Conservation (phyloP, 1,140 invertebrate species). For the Helicoverpa armigera region DNA sequence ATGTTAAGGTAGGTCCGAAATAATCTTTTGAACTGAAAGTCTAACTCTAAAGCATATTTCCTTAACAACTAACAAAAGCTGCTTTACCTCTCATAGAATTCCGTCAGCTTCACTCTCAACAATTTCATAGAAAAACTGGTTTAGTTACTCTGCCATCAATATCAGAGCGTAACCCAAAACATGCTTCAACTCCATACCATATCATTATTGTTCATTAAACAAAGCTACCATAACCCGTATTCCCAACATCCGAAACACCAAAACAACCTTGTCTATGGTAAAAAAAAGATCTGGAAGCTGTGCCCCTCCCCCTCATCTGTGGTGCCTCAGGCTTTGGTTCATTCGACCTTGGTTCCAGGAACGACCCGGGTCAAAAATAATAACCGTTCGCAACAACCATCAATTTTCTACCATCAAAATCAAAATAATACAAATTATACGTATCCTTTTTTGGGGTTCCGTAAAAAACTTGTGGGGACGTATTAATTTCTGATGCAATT, state of each 20-base stretch:
- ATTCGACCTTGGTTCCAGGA: constrained; percentile 70
- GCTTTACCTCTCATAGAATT: background rate
- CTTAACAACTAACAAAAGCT: background rate
- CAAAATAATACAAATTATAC: constrained; percentile 76
- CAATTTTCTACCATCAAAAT: constrained; percentile 74
- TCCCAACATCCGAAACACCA: constrained; percentile 37
- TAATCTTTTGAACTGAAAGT: background rate
- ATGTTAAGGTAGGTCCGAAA: constrained; percentile 17
- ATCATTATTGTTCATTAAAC: constrained; percentile 51
- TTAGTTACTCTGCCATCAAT: constrained; percentile 24
- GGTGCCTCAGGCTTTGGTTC: constrained; percentile 56
- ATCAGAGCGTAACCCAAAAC: constrained; percentile 29
- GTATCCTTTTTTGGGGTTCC: constrained; percentile 55
- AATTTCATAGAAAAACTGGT: constrained; percentile 31
- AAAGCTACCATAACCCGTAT: constrained; percentile 48
- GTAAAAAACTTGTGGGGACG: constrained; percentile 6
- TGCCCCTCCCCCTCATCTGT: constrained; percentile 68
- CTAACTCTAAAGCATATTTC: background rate
- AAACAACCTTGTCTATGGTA: constrained; percentile 58
- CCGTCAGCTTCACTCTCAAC: background rate
- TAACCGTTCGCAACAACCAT: constrained; percentile 58
- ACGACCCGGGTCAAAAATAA: constrained; percentile 67
- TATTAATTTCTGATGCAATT: background rate
- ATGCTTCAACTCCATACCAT: constrained; percentile 32
- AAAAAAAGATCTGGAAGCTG: constrained; percentile 67